Conservation (phyloP, 1,140 invertebrate genomes). For the Cydia pomonella region DNA sequence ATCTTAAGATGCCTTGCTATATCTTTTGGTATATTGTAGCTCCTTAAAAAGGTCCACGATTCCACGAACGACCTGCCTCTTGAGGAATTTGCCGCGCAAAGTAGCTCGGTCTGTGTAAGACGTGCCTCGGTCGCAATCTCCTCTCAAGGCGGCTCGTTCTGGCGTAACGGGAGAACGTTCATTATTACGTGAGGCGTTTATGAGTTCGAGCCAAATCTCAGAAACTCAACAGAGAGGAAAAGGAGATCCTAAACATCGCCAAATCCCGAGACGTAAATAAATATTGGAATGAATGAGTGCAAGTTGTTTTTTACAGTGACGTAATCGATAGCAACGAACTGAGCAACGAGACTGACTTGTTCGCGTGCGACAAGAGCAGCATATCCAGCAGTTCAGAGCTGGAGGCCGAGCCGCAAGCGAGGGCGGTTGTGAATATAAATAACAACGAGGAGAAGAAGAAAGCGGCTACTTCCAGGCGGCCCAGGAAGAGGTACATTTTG, state of each 20-base stretch:
- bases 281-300: background rate
- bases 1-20: too few relatives aligned
- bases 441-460: conserved; percentile 66
- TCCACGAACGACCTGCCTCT: too few relatives aligned
- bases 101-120: too few relatives aligned
- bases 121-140: too few relatives aligned
- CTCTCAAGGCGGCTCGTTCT: too few relatives aligned
- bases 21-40: too few relatives aligned
- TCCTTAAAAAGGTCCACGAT: too few relatives aligned
- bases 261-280: background rate
- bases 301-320: conserved; percentile 52
- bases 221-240: background rate
- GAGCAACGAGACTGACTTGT: conserved; percentile 73
- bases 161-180: too few relatives aligned
- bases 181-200: too few relatives aligned
- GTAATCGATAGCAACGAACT: conserved; percentile 72
- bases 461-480: conserved; percentile 50
- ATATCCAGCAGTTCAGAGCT: conserved; percentile 63
- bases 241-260: background rate
- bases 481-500: conserved; percentile 60
- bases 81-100: too few relatives aligned
- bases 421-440: conserved; percentile 70
- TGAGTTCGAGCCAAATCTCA: too few relatives aligned
- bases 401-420: conserved; percentile 41
- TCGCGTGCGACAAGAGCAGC: conserved; percentile 71